Percentiles rank a stretch among this genome's conserved stretches.
These are phyloP conservation scores for Erannis defoliaria DNA, from an alignment of 2,888 invertebrate genomes.

Conservation along the genomic window DNA sequence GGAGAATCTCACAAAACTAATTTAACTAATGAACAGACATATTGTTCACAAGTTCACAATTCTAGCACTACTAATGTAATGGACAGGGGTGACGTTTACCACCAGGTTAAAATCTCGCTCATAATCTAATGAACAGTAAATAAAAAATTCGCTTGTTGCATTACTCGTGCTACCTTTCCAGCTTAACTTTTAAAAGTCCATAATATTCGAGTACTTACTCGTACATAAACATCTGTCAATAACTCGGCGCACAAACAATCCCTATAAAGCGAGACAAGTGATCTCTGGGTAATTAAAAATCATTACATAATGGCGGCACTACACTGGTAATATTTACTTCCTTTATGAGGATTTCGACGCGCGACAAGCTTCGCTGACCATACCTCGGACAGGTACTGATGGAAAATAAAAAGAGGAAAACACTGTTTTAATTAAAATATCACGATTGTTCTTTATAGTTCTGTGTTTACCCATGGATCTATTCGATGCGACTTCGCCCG, in stretches of 20 bases:
- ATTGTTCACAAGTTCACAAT: too few species aligned
- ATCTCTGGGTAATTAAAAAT: conserved; percentile 46
- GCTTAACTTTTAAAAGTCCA: neutral
- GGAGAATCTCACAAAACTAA: too few species aligned
- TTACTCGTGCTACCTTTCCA: neutral
- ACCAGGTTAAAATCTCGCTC: too few species aligned
- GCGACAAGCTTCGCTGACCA: conserved; percentile 58
- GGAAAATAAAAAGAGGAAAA: conserved; percentile 33
- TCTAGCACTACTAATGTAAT: too few species aligned
- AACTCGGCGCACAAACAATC: conserved; percentile 13
- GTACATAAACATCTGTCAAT: neutral
- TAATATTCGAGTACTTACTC: neutral
- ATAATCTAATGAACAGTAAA: too few species aligned
- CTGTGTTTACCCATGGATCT: too few species aligned
- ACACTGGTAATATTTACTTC: conserved; percentile 51
- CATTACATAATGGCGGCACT: conserved; percentile 48
- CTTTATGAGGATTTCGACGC: conserved; percentile 51
- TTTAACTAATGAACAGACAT: too few species aligned
- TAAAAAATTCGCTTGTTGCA: neutral
- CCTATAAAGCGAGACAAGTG: conserved; percentile 20
- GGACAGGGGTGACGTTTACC: too few species aligned
- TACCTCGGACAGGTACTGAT: conserved; percentile 48
- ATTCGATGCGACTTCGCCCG: too few species aligned
- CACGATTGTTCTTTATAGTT: too few species aligned
- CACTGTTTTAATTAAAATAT: too few species aligned